phyloP scores from a whole-genome alignment of 2,113 vertebrate species.

The Notothenia rossii region DNA sequence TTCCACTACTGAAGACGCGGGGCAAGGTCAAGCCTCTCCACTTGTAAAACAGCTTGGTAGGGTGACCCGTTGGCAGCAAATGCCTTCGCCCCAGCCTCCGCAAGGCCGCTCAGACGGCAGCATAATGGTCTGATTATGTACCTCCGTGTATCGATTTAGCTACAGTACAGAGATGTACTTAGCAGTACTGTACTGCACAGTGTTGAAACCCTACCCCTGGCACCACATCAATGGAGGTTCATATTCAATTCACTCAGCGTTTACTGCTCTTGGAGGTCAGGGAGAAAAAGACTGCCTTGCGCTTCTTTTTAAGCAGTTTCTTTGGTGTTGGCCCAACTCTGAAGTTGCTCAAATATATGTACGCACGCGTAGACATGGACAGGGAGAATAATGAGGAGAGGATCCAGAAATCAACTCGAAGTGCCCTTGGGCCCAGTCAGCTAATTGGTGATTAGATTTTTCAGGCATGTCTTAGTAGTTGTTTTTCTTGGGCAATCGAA shows the following conservation, averaged over 20 bases:
- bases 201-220: conserved; percentile 73
- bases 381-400: conserved; percentile 54
- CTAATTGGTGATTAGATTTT: conserved; percentile 36
- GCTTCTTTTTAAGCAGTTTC: conserved; percentile 47
- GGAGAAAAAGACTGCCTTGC: conserved; percentile 37
- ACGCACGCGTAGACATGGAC: conserved; percentile 32
- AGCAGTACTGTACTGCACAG: conserved; percentile 40
- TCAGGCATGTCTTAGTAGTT: conserved; percentile 27
- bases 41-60: conserved; percentile 70
- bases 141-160: conserved; percentile 73
- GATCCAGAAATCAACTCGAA: conserved; percentile 24
- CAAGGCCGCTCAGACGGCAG: conserved; percentile 40
- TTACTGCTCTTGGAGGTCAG: conserved; percentile 72
- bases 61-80: conserved; percentile 53
- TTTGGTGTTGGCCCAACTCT: conserved; percentile 71
- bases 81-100: conserved; percentile 12
- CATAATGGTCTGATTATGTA: conserved; percentile 72
- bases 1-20: conserved; percentile 42
- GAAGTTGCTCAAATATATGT: conserved; percentile 36
- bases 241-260: conserved; percentile 77
- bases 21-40: conserved; percentile 52
- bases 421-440: conserved; percentile 44
- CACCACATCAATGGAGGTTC: conserved; percentile 68
- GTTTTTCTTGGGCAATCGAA: conserved; percentile 36
- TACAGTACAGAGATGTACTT: conserved; percentile 64